phyloP scores from a whole-genome alignment of 2,797 vertebrate genomes.

The Spondyliosoma cantharus region DNA sequence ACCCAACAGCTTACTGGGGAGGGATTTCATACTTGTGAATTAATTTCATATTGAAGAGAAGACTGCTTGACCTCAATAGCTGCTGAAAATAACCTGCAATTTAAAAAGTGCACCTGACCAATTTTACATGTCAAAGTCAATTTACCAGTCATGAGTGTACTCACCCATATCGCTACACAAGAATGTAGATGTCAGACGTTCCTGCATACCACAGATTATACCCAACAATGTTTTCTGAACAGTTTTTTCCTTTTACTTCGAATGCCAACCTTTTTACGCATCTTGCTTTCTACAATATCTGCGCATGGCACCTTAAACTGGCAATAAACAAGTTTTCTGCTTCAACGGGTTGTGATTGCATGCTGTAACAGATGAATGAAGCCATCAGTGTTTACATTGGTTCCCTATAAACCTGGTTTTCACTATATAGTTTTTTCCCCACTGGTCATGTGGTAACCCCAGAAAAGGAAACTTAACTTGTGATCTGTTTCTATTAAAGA shows the following conservation, averaged over 20 bases:
- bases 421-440: too few species aligned
- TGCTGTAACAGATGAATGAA: too few species aligned
- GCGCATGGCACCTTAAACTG: not conserved
- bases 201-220: not conserved
- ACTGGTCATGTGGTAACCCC: too few species aligned
- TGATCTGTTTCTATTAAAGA: too few species aligned
- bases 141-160: slow-evolving; percentile 16
- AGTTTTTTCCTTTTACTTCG: not conserved
- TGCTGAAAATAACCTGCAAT: slow-evolving; percentile 29
- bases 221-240: not conserved
- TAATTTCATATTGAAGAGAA: slow-evolving; percentile 25
- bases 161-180: not conserved
- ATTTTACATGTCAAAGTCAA: slow-evolving; percentile 27
- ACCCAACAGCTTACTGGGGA: not conserved
- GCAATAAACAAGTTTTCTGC: too few species aligned
- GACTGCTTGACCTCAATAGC: slow-evolving; percentile 23
- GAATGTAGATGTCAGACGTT: not conserved
- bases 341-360: too few species aligned
- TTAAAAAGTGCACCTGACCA: not conserved
- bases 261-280: not conserved
- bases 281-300: not conserved
- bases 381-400: too few species aligned
- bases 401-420: too few species aligned
- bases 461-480: too few species aligned
- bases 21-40: slow-evolving; percentile 29